Percentiles rank a stretch among this genome's conserved stretches.
Evolutionary conservation across 2,888 invertebrate species (phyloP).

Genomic region (Brachypalpus laphriformis): DNA sequence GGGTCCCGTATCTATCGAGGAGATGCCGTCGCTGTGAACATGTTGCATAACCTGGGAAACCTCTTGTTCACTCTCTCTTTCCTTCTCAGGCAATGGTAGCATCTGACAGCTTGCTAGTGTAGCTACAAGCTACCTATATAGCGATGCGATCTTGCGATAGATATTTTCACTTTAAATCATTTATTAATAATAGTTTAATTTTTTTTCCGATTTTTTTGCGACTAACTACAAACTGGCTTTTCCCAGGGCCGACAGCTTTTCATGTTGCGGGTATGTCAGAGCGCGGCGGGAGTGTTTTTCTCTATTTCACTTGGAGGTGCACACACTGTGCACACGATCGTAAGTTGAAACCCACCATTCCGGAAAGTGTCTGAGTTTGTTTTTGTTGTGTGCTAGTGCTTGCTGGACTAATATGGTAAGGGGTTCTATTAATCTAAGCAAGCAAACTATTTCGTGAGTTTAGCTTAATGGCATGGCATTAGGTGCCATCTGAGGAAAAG

Average conservation of each 20-base stretch:
- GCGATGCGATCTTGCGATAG: constrained; percentile 69
- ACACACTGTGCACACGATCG: constrained; percentile 34
- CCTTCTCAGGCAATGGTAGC: neutral
- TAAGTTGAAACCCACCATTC: constrained; percentile 67
- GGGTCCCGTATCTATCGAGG: constrained; percentile 15
- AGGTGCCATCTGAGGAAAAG: constrained; percentile 61
- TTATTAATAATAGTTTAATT: constrained; percentile 67
- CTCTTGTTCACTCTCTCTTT: constrained; percentile 6
- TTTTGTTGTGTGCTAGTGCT: neutral
- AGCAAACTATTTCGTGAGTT: constrained; percentile 65
- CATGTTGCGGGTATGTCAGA: constrained; percentile 61
- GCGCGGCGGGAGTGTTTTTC: constrained; percentile 30
- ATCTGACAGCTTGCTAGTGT: constrained; percentile 46
- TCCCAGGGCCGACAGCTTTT: constrained; percentile 72
- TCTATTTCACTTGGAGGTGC: constrained; percentile 43
- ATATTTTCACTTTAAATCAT: constrained; percentile 71
- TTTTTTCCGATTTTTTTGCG: constrained; percentile 51
- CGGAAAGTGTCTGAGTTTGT: constrained; percentile 69
- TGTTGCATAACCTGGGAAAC: constrained; percentile 48
- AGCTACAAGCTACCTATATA: constrained; percentile 12
- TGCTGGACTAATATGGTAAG: constrained; percentile 16
- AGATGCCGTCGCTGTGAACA: constrained; percentile 3
- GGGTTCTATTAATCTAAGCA: constrained; percentile 33
- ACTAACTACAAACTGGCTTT: constrained; percentile 70
- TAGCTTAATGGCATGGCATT: constrained; percentile 51